These are phyloP conservation scores for Drosophila bipectinata DNA, from an alignment of 1,140 invertebrate species.

Conservation along the genomic window DNA sequence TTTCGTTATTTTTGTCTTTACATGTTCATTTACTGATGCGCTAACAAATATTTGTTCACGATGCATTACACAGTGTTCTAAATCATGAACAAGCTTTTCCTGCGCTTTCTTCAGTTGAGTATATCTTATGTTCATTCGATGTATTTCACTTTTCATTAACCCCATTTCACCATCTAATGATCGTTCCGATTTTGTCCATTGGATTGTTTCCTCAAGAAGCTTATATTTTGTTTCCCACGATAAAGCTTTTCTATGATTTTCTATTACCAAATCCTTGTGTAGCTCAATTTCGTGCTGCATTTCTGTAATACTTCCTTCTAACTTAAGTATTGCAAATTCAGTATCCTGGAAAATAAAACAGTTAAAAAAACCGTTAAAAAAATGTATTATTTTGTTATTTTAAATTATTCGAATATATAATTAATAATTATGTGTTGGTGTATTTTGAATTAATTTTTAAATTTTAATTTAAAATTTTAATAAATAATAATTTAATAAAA, in stretches of 20 bases:
- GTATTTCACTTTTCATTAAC: constrained; percentile 91
- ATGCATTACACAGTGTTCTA: constrained; percentile 90
- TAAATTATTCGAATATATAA: no score
- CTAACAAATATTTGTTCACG: constrained; percentile 88
- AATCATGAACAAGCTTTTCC: constrained; percentile 90
- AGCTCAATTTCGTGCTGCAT: constrained; percentile 88
- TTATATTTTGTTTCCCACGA: constrained; percentile 92
- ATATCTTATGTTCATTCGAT: constrained; percentile 90
- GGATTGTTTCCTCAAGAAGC: constrained; percentile 88
- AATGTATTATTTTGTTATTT: no score
- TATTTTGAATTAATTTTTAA: no score
- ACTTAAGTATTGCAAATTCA: constrained; percentile 87
- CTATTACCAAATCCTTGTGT: constrained; percentile 87
- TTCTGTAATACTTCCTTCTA: constrained; percentile 88
- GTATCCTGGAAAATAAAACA: constrained; percentile 83
- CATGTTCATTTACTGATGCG: constrained; percentile 86
- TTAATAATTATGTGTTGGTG: no score
- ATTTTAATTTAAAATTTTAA: no score
- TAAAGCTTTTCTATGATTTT: constrained; percentile 88
- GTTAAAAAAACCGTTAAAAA: no score
- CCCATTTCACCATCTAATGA: constrained; percentile 88
- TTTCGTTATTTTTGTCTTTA: constrained; percentile 73
- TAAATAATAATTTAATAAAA: no score
- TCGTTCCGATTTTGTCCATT: constrained; percentile 87
- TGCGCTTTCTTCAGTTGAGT: constrained; percentile 89